A percentile compares a stretch with the other conserved stretches of the same genome.
Conservation (phyloP, 2,113 vertebrate species). For the Circaetus cinerascens region DNA sequence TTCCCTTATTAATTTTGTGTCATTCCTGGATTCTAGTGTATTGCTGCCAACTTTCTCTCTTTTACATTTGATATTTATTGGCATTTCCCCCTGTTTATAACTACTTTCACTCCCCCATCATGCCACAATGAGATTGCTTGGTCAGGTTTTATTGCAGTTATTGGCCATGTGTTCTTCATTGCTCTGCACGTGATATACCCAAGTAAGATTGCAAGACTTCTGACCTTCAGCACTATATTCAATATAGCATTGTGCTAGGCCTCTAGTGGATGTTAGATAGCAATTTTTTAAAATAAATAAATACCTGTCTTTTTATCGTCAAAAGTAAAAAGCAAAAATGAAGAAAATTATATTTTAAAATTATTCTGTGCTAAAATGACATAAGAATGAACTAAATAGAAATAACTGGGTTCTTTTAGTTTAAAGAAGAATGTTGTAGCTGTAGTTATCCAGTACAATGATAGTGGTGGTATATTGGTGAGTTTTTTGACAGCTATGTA, state of each 20-base stretch:
- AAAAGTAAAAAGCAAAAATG: not conserved
- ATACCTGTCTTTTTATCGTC: not conserved
- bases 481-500: not conserved
- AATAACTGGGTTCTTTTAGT: not conserved
- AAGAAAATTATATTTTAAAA: not conserved
- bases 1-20: conserved; percentile 41
- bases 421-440: not conserved
- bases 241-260: not conserved
- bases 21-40: not conserved
- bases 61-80: not conserved
- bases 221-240: not conserved
- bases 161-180: not conserved
- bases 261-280: not conserved
- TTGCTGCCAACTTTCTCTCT: not conserved
- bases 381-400: not conserved
- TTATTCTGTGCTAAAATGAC: not conserved
- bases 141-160: not conserved
- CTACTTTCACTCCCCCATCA: not conserved
- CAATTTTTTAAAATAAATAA: not conserved
- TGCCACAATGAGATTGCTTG: not conserved
- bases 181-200: not conserved
- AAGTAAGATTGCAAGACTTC: not conserved
- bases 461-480: not conserved
- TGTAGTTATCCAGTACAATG: not conserved
- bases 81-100: not conserved